phyloP scores from a whole-genome alignment of 2,888 invertebrate genomes.

The Meghimatium bilineatum region DNA sequence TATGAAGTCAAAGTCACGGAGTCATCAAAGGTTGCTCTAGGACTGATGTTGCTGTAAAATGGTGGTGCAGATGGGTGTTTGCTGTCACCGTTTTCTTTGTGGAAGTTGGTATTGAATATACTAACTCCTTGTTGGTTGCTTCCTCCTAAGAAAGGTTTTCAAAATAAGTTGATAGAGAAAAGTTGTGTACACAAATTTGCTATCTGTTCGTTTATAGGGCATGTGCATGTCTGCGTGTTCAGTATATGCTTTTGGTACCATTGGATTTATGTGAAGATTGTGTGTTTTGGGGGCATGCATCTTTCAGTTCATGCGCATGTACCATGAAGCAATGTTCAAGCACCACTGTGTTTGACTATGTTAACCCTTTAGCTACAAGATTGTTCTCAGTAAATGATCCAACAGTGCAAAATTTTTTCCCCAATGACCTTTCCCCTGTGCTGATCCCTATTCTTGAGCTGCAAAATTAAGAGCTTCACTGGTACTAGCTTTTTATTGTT shows the following conservation, averaged over 20 bases:
- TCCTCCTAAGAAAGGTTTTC: slow-evolving; percentile 5
- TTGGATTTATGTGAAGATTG: too few relatives aligned
- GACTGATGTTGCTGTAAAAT: not conserved
- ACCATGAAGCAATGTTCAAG: too few relatives aligned
- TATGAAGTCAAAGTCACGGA: slow-evolving; percentile 30
- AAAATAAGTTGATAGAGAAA: not conserved
- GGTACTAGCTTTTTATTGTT: too few relatives aligned
- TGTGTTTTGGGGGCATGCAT: not conserved
- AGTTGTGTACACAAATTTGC: not conserved
- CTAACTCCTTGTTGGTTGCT: not conserved
- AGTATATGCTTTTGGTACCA: too few relatives aligned
- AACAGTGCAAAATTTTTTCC: too few relatives aligned
- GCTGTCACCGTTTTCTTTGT: not conserved
- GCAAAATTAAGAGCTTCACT: too few relatives aligned
- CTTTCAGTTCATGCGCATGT: not conserved
- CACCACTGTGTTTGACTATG: too few relatives aligned
- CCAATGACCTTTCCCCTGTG: too few relatives aligned
- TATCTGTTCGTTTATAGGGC: not conserved
- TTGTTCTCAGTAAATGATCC: too few relatives aligned
- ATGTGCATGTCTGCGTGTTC: too few relatives aligned
- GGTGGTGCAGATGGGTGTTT: not conserved
- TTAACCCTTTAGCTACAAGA: too few relatives aligned
- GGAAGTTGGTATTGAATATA: not conserved
- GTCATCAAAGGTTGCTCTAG: not conserved
- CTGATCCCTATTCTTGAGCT: too few relatives aligned